A percentile compares a stretch with the other conserved stretches of the same genome.
phyloP scores from a whole-genome alignment of 2,888 invertebrate genomes.

The Ommatoiulus sabulosus region DNA sequence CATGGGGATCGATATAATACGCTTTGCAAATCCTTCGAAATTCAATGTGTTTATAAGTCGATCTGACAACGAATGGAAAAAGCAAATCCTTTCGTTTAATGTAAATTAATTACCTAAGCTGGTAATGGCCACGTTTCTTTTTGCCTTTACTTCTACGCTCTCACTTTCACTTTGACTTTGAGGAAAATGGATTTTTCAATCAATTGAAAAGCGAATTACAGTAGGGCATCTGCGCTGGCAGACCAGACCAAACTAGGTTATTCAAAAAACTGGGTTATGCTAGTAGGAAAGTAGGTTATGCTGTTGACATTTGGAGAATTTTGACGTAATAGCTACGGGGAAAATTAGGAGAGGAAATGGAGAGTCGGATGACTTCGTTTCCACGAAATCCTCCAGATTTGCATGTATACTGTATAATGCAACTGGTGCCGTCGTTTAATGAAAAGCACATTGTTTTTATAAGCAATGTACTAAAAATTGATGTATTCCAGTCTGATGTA shows the following conservation, averaged over 20 bases:
- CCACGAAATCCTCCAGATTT: not conserved
- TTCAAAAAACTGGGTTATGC: constrained; percentile 20
- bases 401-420: too few species aligned
- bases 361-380: not conserved
- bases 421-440: not conserved
- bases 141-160: not conserved
- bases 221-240: not conserved
- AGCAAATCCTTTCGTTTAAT: constrained; percentile 16
- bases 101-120: constrained; percentile 43
- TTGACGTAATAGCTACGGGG: not conserved
- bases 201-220: constrained; percentile 25
- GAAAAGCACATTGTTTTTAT: not conserved
- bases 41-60: constrained; percentile 10
- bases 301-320: not conserved
- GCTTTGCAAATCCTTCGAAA: constrained; percentile 23
- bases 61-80: not conserved
- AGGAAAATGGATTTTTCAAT: constrained; percentile 39
- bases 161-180: not conserved
- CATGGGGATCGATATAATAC: constrained; percentile 1
- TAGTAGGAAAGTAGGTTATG: constrained; percentile 15
- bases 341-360: not conserved
- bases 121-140: constrained; percentile 29
- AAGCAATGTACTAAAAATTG: not conserved
- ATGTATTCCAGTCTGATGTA: too few species aligned
- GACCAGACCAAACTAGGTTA: constrained; percentile 15